Percentiles rank a stretch among this genome's conserved stretches.
phyloP scores from a whole-genome alignment of 2,113 vertebrate species.

The Ovibos moschatus region DNA sequence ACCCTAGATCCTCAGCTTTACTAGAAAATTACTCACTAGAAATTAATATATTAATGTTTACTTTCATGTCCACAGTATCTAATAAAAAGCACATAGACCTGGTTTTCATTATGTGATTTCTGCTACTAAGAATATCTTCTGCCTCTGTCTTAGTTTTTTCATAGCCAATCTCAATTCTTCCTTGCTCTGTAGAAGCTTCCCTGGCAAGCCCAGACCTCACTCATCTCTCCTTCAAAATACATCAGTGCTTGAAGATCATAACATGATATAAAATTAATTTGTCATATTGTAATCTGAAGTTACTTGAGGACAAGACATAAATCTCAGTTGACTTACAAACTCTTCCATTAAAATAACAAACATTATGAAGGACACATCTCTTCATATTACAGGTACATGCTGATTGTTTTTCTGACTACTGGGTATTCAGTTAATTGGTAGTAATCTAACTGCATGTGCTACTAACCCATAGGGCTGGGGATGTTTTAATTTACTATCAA shows the following conservation, averaged over 20 bases:
- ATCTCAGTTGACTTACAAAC: not conserved
- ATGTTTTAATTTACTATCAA: constrained; percentile 18
- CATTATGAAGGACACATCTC: not conserved
- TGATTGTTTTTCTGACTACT: not conserved
- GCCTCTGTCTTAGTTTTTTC: not conserved
- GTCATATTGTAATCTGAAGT: not conserved
- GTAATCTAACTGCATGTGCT: not conserved
- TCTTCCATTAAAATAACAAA: not conserved
- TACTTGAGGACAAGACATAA: not conserved
- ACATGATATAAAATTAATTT: not conserved
- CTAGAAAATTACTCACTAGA: not conserved
- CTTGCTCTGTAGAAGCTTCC: not conserved
- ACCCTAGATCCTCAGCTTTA: not conserved
- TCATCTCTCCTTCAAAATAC: not conserved
- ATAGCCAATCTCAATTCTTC: not conserved
- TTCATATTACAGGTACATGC: not conserved
- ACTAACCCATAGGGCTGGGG: not conserved
- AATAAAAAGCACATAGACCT: not conserved
- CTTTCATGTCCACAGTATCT: not conserved
- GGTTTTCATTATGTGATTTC: not conserved
- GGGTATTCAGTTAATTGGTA: not conserved
- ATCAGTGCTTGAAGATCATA: not conserved
- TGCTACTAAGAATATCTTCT: not conserved
- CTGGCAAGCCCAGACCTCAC: not conserved
- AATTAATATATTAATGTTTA: not conserved